phyloP scores from a whole-genome alignment of 2,797 vertebrate genomes.

The Chelon auratus region DNA sequence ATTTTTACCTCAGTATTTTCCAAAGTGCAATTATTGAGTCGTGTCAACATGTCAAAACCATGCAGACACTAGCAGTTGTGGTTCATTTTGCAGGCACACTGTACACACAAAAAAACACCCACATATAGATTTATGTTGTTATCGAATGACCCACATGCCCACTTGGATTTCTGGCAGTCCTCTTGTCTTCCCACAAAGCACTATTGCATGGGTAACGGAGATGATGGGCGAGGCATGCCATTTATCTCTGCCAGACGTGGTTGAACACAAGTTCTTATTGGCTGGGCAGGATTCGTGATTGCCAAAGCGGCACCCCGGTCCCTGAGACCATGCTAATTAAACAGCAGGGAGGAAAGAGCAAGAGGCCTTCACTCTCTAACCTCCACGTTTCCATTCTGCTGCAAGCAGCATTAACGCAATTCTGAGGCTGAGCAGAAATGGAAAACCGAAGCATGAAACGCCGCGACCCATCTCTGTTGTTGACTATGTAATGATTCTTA shows the following conservation, averaged over 20 bases:
- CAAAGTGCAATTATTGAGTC: not conserved
- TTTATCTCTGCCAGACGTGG: slow-evolving; percentile 84
- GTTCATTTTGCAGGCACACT: slow-evolving; percentile 20
- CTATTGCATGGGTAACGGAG: slow-evolving; percentile 67
- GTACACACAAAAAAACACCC: slow-evolving; percentile 31
- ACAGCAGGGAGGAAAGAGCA: slow-evolving; percentile 58
- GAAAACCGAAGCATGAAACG: slow-evolving; percentile 46
- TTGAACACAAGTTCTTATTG: slow-evolving; percentile 83
- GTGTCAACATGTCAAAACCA: slow-evolving; percentile 14
- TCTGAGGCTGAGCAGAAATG: slow-evolving; percentile 31
- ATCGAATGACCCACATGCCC: slow-evolving; percentile 65
- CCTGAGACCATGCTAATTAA: slow-evolving; percentile 75
- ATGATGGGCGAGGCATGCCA: slow-evolving; percentile 74
- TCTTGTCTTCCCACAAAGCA: slow-evolving; percentile 64
- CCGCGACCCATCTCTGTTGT: slow-evolving; percentile 29
- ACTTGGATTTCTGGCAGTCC: slow-evolving; percentile 59
- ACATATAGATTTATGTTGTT: slow-evolving; percentile 44
- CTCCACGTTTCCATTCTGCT: slow-evolving; percentile 48
- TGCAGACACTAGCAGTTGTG: slow-evolving; percentile 6
- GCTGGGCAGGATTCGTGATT: slow-evolving; percentile 77
- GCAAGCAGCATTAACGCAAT: slow-evolving; percentile 46
- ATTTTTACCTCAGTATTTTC: slow-evolving; percentile 8
- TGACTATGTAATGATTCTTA: slow-evolving; percentile 14
- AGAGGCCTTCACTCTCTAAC: slow-evolving; percentile 43
- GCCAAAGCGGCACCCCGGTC: slow-evolving; percentile 73